Base-by-base conservation (phyloP, 1,140 invertebrate species). In the Nephila pilipes region DNA sequence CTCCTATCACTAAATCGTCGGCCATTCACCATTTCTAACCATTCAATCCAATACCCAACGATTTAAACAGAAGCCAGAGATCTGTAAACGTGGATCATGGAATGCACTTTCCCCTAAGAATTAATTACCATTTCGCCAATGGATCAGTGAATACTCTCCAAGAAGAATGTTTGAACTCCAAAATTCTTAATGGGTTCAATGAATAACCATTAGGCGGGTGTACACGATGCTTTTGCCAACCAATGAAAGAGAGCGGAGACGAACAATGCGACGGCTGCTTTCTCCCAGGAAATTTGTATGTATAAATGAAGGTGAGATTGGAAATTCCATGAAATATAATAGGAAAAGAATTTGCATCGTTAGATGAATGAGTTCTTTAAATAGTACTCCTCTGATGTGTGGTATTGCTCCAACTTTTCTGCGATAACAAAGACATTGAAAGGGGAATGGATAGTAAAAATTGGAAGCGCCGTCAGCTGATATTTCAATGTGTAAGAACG, bases 51-150 rank as follows among this genome's bases (percentile, higher is more conserved):
- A 60, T 55, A 29, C 55, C 16, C 32, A 20, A 12, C 63, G n/a
- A 22, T 69, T 88, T 55, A 69, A 88, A 69, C 38, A 36, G 65
- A 75, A 88, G 65, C 54, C 87, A 75, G 25, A 38, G 63, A 75
- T 69, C 87, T 88, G 87, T 88, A 75, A 65, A 88, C 58, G 87
- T 22, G 63, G 22, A 88, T 88, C 87, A 46, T 69, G 87, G 65
- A 88, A 88, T 88, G 87, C 87, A 88, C 87, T 88, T 88, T 88
- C 87, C 63, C 29, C 46, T 69, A 25, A 54, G 87, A 88, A 65
- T 75, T 88, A 75, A 88, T 88, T 88, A 88, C 87, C 87, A 65
- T 55, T 25, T 58, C 65, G 65, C 29, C 29, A 16, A 75, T 75
- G 65, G 65, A 20, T 75, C 60, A 16, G 54, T 85, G 83, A 85